Evolutionary conservation across 2,888 invertebrate genomes (phyloP), one percentile per base, ranked within the genome.

Genomic region (Hemaris fuciformis): DNA sequence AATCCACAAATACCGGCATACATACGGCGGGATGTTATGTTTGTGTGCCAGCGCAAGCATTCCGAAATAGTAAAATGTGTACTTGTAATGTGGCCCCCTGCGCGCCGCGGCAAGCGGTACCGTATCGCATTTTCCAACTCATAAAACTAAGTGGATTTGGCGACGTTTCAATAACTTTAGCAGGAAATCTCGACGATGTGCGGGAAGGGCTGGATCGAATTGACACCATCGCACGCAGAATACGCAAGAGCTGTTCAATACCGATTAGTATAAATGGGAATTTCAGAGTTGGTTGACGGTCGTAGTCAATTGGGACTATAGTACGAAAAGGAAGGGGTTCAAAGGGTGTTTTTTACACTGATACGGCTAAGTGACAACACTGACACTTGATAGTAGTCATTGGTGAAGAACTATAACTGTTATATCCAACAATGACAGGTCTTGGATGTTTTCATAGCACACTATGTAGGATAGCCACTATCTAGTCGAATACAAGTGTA

Each of bases 121-220:
- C 81, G 77, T 81, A 84, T 85, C 84, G 77, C 80, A 85, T 90
- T 90, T 89, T 88, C 89, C 88, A 79, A 81, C 74, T 83, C 89
- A 88, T 88, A 85, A 86, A 87, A 83, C 87, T 89, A 87, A 89
- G 89, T 88, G 89, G 87, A 89, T 89, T 87, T 86, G 79, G 82
- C 83, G 81, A 87, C 80, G 86, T 85, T 87, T 89, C 89, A 88
- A 89, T 89, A 88, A 85, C 79, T 85, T 82, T 75, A 71, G 73
- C 71, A 66, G 67, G 72, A 69, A 73, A 75, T 72, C 71, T 71
- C 73, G 75, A 71, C 69, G 63, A 64, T 70, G 69, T 61, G 68
- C 65, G 58, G 69, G 66, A 72, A 65, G 75, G 71, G 73, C 70
- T 70, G 67, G 46, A 34, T 46, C 6, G 57, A 38, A 59, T 25